Evolutionary conservation across 2,797 vertebrate genomes (phyloP), one percentile per base, ranked within the genome.

Genomic region (Xiphophorus birchmanni): DNA sequence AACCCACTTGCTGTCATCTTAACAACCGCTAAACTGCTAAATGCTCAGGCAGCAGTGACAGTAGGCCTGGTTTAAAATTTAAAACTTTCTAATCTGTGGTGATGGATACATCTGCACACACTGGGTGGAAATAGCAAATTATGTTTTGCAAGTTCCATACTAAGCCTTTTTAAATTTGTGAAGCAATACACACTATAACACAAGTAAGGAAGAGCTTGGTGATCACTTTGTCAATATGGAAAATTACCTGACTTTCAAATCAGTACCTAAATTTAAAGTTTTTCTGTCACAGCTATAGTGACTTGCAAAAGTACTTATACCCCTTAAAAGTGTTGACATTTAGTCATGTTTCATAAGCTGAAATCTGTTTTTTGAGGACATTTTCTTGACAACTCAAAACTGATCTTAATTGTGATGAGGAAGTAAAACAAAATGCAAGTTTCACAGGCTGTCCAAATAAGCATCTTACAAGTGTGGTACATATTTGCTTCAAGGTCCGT

Each of bases 1-100:
- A 58, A 82, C 83, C 88, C 79, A 77, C 42, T 84, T 89, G 73
- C 78, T 88, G 87, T 85, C 80, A 87, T 80, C 44, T 86, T 84
- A 87, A 83, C 85, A 75, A 77, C 10, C 54, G 44, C 48, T 84
- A 86, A 88, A 82, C 86, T 85, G 40, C 37, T 44, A 76, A 80
- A 86, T 75, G 47, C 5, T 5, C 52, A 69, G 69, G 58, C 63
- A 18, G 58, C 69, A 21, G 73, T 87, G 90, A 88, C 88, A 88
- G 81, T 12, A 5, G 80, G 85, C 65, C 75, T 71, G 83, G 48
- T 88, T 90, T 74, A 79, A 76, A 83, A 75, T 90, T 82, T 76
- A 69, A 37, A 76, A 75, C 52, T 2, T 86, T 91, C n/a, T 86
- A 78, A 75, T 77, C 54, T 81, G 48, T 73, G 0, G 85, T 50